A percentile compares a stretch with the other conserved stretches of the same genome.
Conservation (phyloP, 2,888 invertebrate species). For the Brachycybe producta region DNA sequence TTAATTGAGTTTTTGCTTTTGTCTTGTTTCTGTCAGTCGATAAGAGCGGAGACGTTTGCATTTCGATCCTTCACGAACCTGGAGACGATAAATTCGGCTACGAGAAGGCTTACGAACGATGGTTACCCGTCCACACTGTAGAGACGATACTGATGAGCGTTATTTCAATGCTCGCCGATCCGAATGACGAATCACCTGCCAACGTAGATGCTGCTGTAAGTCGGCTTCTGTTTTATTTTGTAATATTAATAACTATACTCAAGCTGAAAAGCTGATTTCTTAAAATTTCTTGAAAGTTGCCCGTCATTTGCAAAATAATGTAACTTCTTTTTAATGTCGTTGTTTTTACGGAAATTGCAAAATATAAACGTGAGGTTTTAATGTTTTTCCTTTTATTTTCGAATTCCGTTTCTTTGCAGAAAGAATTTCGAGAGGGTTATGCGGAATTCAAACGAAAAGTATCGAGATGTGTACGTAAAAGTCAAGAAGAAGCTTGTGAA, state of each 20-base stretch:
- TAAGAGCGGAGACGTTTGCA: constrained; percentile 92
- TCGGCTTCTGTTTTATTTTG: constrained; percentile 25
- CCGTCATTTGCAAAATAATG: background rate
- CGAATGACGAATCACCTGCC: constrained; percentile 97
- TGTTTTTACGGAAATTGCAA: background rate
- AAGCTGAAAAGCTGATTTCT: background rate
- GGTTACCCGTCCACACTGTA: constrained; percentile 97
- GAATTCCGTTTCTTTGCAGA: constrained; percentile 49
- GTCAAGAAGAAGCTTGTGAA: constrained; percentile 72
- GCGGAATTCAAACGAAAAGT: constrained; percentile 96
- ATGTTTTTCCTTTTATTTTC: constrained; percentile 12
- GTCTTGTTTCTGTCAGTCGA: constrained; percentile 66
- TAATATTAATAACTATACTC: constrained; percentile 11
- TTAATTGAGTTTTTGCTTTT: background rate
- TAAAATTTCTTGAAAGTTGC: background rate
- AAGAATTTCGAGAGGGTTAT: constrained; percentile 97
- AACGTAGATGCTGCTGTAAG: constrained; percentile 98
- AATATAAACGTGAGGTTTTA: background rate
- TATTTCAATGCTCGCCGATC: constrained; percentile 98
- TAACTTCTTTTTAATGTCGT: background rate
- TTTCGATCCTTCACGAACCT: constrained; percentile 97
- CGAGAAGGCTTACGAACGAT: constrained; percentile 93
- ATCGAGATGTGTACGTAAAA: constrained; percentile 93
- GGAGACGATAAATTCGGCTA: constrained; percentile 99
- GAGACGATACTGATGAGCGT: constrained; percentile 98